phyloP scores from a whole-genome alignment of 2,888 invertebrate genomes.

The Toxonevra muliebris region DNA sequence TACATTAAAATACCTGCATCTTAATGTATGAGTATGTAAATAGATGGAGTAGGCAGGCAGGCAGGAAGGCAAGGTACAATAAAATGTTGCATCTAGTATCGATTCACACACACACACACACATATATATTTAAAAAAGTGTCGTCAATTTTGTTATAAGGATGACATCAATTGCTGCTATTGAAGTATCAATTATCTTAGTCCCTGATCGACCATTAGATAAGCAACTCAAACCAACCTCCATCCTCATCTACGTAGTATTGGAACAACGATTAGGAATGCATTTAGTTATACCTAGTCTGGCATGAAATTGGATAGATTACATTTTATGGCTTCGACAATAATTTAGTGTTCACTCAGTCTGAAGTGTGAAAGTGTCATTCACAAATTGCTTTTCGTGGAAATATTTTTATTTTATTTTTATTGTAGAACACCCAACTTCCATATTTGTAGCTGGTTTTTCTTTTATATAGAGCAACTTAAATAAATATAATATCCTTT shows the following conservation, averaged over 20 bases:
- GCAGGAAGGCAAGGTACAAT: too few relatives aligned
- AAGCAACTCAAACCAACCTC: conserved; percentile 14
- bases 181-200: conserved; percentile 45
- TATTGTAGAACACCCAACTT: too few relatives aligned
- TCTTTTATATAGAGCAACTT: too few relatives aligned
- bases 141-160: conserved; percentile 36
- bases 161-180: conserved; percentile 35
- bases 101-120: too few relatives aligned
- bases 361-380: conserved; percentile 21
- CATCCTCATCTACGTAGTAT: not conserved
- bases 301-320: too few relatives aligned
- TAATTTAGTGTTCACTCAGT: too few relatives aligned
- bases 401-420: not conserved
- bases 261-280: not conserved
- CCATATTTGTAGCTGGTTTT: too few relatives aligned
- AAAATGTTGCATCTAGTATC: too few relatives aligned
- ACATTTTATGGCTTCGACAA: too few relatives aligned
- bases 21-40: not conserved
- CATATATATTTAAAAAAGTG: not conserved
- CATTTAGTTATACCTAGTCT: too few relatives aligned
- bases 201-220: conserved; percentile 39
- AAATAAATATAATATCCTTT: too few relatives aligned
- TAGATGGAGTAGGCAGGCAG: not conserved
- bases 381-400: conserved; percentile 30
- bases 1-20: not conserved